Evolutionary conservation across 2,888 invertebrate genomes (phyloP), one percentile per base, ranked within the genome.

Genomic region (Lordiphosa fenestrarum): DNA sequence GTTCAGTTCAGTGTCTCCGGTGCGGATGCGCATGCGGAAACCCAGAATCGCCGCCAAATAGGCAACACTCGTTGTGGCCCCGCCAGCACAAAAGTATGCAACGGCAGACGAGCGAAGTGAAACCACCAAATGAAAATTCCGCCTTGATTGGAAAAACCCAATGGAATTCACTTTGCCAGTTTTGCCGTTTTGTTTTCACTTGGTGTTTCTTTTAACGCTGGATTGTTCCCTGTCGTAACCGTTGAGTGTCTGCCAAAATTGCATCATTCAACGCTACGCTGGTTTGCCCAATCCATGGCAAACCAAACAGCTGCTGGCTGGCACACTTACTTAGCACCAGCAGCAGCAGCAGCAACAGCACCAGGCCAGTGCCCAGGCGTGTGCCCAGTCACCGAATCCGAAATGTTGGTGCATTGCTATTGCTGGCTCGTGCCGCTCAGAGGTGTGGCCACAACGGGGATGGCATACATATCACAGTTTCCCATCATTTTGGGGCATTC

Each of bases 271-370:
- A 44, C 44, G 46, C 21, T 38, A 36, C 49, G 44, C 21, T 38
- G 36, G 53, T 40, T 40, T 46, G 39, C 36, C 50, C 47, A 23
- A 40, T 30, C 39, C 47, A 55, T 55, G 33, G 37, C 10, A 54
- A 47, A 13, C 37, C 46, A 10, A 13, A 37, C 52, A 23, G 30
- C 44, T 33, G 35, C 42, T 52, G 60, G 35, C 42, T 52, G 60
- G 64, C 71, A 75, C 71, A 73, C 71, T 74, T 74, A 71, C 64
- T 74, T 66, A 64, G 64, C 61, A 66, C 53, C 62, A 64, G 38
- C 33, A 61, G 66, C 72, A 72, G 65, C 70, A 55, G n/a, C n/a
- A n/a, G n/a, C n/a, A n/a, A n/a, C n/a, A 64, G 64, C 61, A 66
- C 55, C 52, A 46, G 47, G 23, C 61, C 56, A 30, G 25, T 38